phyloP scores from a whole-genome alignment of 1,140 invertebrate species.

The Ruditapes philippinarum region DNA sequence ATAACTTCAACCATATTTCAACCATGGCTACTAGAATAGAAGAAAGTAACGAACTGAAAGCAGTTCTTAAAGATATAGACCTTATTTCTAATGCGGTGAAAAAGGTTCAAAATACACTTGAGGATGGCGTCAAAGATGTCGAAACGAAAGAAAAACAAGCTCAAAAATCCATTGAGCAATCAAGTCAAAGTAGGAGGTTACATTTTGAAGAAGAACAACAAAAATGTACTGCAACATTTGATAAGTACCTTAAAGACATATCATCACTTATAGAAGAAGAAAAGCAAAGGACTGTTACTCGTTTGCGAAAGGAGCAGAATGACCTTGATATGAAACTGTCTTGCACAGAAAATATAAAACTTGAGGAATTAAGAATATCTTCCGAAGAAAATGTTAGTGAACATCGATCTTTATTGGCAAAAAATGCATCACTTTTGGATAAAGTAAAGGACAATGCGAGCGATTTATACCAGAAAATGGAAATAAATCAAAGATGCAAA shows the following conservation, averaged over 20 bases:
- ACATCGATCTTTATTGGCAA: too few species aligned
- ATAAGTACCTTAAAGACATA: background rate
- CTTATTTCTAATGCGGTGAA: background rate
- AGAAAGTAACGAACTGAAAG: background rate
- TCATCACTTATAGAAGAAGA: too few species aligned
- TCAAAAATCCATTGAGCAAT: background rate
- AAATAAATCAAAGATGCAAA: too few species aligned
- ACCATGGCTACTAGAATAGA: background rate
- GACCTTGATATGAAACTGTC: too few species aligned
- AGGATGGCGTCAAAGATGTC: background rate
- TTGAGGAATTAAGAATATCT: too few species aligned
- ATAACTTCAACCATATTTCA: background rate
- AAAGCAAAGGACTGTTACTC: too few species aligned
- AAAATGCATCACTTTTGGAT: too few species aligned
- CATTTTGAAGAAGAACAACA: background rate
- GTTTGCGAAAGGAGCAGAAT: too few species aligned
- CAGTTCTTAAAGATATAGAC: background rate
- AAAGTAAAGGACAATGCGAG: too few species aligned
- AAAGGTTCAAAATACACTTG: background rate
- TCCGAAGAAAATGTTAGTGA: too few species aligned
- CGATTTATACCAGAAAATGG: too few species aligned
- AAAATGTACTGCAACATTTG: background rate
- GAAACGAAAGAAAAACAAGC: background rate
- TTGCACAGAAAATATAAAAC: too few species aligned
- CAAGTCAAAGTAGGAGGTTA: background rate